Base-by-base conservation (phyloP, 2,113 vertebrate genomes). In the Ctenomys sociabilis region DNA sequence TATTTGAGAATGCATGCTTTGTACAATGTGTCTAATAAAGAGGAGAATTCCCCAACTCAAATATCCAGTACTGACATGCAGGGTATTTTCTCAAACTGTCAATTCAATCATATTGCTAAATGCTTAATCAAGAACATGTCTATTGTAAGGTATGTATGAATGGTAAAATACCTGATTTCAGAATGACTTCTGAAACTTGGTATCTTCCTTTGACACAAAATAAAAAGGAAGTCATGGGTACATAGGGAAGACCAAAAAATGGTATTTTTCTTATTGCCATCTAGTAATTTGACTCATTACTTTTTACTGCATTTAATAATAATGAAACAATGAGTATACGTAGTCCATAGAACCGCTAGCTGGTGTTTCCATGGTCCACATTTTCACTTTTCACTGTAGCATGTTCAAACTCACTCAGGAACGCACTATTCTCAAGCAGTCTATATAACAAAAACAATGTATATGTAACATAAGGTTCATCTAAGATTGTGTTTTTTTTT, bases 371-470 rank as follows among this genome's bases (percentile, higher is more conserved):
- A 98, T 96, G 98, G 98, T 99, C 98, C 98, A 97, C 96, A 98
- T 97, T 98, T 97, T 99, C 99, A 98, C 95, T 98, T 98, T 98
- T 98, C 99, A 98, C 88, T 98, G 99, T 98, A 94, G 99, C 98
- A 98, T 97, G 99, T 98, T 99, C 99, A 98, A 98, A 99, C 98
- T 98, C 99, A 99, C 99, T 97, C 99, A 98, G 99, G 99, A 99
- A 98, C 96, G 98, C 98, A 99, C 98, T 99, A 99, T 99, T 99
- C 98, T 99, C 99, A 99, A 99, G 99, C 98, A 99, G 99, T 99
- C 99, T 99, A 99, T 98, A 99, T 99, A 98, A 99, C 99, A 98
- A 98, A 99, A 99, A 99, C 99, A 99, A 99, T 24, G 98, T 97
- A 98, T 97, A 98, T 96, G 97, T 94, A 98, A 99, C 98, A 99